Conservation (phyloP, 2,113 vertebrate species). For the Cairina moschata region DNA sequence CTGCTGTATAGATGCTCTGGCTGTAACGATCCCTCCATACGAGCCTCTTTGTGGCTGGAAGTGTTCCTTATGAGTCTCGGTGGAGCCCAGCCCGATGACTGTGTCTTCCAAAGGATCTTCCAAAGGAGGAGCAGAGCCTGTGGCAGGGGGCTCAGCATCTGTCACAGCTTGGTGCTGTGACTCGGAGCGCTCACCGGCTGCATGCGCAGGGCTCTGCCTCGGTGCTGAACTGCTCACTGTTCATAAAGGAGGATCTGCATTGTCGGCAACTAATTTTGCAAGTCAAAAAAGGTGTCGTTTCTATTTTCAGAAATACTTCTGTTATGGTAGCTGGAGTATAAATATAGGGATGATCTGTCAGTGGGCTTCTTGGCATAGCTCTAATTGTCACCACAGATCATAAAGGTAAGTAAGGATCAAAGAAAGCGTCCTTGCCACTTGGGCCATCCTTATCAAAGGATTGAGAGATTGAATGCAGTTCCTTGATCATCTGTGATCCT, state of each 20-base stretch:
- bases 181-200: neutral
- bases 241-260: neutral
- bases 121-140: neutral
- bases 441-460: neutral
- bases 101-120: neutral
- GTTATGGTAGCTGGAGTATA: neutral
- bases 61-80: neutral
- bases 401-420: neutral
- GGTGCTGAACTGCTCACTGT: neutral
- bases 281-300: neutral
- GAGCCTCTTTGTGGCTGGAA: neutral
- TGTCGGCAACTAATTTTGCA: neutral
- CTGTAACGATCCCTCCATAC: neutral
- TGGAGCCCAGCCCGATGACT: neutral
- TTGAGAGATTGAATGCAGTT: neutral
- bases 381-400: neutral
- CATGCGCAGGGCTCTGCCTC: neutral
- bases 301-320: neutral
- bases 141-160: neutral
- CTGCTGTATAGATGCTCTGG: neutral
- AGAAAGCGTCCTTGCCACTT: neutral
- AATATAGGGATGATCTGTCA: neutral
- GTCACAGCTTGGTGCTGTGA: rapidly evolving
- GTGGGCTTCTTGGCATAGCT: neutral
- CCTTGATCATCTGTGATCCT: neutral